These are phyloP conservation scores for Pseudomyrmex flavicornis DNA, from an alignment of 1,140 invertebrate genomes.

Conservation along the genomic window DNA sequence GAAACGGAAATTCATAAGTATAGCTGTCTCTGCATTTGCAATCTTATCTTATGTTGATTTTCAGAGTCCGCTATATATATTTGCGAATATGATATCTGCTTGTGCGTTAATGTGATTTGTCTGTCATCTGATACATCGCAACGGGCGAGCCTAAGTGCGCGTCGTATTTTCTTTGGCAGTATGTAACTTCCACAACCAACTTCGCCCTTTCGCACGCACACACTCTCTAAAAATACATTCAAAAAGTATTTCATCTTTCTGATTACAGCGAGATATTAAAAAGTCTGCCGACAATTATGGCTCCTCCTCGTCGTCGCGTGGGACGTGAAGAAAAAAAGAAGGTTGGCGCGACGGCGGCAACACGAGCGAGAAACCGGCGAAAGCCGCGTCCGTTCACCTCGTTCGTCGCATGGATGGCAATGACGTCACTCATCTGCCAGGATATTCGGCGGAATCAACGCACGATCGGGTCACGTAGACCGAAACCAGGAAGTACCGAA, in stretches of 20 bases:
- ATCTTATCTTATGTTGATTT: constrained; percentile 6
- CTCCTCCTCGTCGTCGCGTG: constrained; percentile 26
- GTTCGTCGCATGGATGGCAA: constrained; percentile 23
- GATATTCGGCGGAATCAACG: constrained; percentile 18
- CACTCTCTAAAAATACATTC: background rate
- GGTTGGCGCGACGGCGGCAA: constrained; percentile 1
- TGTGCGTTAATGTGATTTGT: constrained; percentile 28
- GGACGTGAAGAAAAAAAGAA: constrained; percentile 42
- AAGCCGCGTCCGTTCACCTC: constrained; percentile 52
- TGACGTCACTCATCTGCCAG: constrained; percentile 55
- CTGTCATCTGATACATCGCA: constrained; percentile 22
- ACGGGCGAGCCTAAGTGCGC: background rate
- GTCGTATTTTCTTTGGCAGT: constrained; percentile 44
- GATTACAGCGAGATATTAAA: constrained; percentile 9
- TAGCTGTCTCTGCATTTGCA: background rate
- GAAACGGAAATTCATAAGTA: background rate
- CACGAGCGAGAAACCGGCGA: constrained; percentile 20
- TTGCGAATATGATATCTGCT: background rate
- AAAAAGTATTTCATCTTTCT: constrained; percentile 7
- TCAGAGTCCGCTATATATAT: background rate
- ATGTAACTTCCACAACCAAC: constrained; percentile 9
- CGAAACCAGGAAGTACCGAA: constrained; percentile 53
- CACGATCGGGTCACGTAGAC: constrained; percentile 31
- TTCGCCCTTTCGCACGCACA: background rate
- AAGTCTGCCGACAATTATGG: constrained; percentile 29